These are phyloP conservation scores for Harpalus rufipes DNA, from an alignment of 2,888 invertebrate species.

Conservation along the genomic window DNA sequence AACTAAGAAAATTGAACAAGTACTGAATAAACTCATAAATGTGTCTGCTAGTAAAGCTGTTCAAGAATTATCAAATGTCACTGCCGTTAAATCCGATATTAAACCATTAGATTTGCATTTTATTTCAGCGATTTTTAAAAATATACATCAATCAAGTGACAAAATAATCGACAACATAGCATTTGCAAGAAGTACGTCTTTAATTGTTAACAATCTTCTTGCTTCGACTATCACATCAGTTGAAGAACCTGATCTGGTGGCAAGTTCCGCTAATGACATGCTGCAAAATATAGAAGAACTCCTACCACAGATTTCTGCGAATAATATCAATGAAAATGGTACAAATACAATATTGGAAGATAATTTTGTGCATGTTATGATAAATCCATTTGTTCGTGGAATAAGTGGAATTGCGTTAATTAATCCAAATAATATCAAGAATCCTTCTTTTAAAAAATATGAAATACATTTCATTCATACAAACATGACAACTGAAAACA, in stretches of 20 bases:
- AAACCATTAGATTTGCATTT: constrained; percentile 73
- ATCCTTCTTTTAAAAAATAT: constrained; percentile 75
- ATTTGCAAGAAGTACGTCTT: constrained; percentile 78
- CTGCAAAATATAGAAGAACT: constrained; percentile 81
- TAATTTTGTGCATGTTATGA: constrained; percentile 79
- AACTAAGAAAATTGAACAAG: constrained; percentile 69
- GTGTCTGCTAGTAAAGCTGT: constrained; percentile 7
- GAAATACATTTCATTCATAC: constrained; percentile 76
- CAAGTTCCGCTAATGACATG: constrained; percentile 83
- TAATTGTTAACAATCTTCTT: constrained; percentile 79
- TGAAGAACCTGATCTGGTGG: constrained; percentile 77
- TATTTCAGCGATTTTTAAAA: constrained; percentile 71
- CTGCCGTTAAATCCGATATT: constrained; percentile 63
- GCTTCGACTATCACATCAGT: constrained; percentile 69
- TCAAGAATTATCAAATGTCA: constrained; percentile 48
- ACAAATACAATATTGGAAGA: constrained; percentile 76
- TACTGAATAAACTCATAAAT: neutral
- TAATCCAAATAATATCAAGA: constrained; percentile 69
- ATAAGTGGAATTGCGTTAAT: constrained; percentile 79
- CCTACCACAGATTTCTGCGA: constrained; percentile 76
- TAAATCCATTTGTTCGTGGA: constrained; percentile 78
- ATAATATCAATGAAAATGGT: constrained; percentile 67
- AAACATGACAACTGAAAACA: constrained; percentile 77
- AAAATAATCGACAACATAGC: constrained; percentile 68
- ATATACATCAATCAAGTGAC: constrained; percentile 35